These are phyloP conservation scores for Pipa parva DNA, from an alignment of 2,113 vertebrate species.

Conservation along the genomic window DNA sequence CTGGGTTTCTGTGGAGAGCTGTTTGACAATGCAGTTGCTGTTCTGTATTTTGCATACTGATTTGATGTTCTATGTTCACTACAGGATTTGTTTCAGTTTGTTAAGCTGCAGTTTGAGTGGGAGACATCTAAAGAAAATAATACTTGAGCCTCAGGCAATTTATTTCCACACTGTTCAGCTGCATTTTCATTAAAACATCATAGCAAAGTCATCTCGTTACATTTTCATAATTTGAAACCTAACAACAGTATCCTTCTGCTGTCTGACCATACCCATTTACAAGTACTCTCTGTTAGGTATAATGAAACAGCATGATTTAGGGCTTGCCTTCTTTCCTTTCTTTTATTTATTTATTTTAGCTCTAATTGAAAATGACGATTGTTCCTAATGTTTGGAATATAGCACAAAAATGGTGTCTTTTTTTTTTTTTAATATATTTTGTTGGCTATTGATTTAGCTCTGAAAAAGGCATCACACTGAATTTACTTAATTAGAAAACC, in stretches of 20 bases:
- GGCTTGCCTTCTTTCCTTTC: too few species aligned
- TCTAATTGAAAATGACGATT: too few species aligned
- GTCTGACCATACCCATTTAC: not conserved
- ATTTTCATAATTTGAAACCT: slow-evolving; percentile 30
- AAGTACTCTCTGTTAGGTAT: slow-evolving; percentile 5
- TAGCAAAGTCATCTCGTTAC: slow-evolving; percentile 27
- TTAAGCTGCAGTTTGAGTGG: slow-evolving; percentile 36
- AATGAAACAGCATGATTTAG: slow-evolving; percentile 26
- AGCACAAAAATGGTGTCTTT: too few species aligned
- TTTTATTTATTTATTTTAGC: too few species aligned
- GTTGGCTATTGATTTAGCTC: too few species aligned
- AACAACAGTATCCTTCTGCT: slow-evolving; percentile 7
- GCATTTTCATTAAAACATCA: slow-evolving; percentile 34
- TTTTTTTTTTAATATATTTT: too few species aligned
- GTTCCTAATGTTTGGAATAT: too few species aligned
- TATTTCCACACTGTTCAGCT: slow-evolving; percentile 30
- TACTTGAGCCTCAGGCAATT: slow-evolving; percentile 35
- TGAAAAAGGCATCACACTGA: too few species aligned
- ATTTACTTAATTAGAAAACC: too few species aligned
- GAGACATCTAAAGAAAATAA: slow-evolving; percentile 39
- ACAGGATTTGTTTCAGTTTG: slow-evolving; percentile 43
- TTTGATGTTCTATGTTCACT: slow-evolving; percentile 21
- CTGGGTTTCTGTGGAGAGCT: not conserved
- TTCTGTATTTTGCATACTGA: slow-evolving; percentile 1
- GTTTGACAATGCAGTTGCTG: slow-evolving; percentile 15